These are phyloP conservation scores for Dryobates pubescens DNA, from an alignment of 2,797 vertebrate species.

Conservation along the genomic window DNA sequence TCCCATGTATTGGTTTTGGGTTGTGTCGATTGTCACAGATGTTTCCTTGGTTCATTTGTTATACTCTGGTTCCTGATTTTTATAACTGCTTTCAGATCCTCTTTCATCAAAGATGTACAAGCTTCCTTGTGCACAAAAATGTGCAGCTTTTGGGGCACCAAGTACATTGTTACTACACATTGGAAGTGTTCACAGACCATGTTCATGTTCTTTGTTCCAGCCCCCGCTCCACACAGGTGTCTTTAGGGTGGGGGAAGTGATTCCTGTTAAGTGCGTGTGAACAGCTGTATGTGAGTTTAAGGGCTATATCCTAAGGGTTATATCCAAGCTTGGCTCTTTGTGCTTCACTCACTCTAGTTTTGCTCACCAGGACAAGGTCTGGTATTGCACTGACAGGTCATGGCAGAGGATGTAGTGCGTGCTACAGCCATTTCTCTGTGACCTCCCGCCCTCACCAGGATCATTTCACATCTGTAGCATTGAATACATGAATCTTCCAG, in stretches of 20 bases:
- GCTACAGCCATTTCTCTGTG: background rate
- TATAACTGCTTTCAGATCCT: conserved; percentile 56
- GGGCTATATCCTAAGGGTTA: background rate
- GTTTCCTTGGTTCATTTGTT: conserved; percentile 63
- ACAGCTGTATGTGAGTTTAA: background rate
- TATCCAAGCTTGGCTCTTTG: background rate
- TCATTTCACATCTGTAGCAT: background rate
- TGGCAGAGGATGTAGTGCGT: background rate
- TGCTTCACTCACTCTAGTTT: background rate
- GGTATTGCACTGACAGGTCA: fast-evolving
- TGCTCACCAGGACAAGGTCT: background rate
- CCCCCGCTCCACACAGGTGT: background rate
- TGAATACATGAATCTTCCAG: background rate
- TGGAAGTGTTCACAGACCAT: background rate
- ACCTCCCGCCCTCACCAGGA: background rate
- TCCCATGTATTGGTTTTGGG: conserved; percentile 15
- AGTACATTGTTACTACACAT: background rate
- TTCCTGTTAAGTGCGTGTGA: background rate
- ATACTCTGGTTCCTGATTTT: conserved; percentile 53
- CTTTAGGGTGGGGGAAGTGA: background rate
- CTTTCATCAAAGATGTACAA: conserved; percentile 30
- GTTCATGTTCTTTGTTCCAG: background rate
- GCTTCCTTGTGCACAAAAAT: conserved; percentile 24
- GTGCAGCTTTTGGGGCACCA: background rate
- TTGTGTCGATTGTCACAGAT: conserved; percentile 32